Evolutionary conservation across 1,140 invertebrate species (phyloP), one percentile per base, ranked within the genome.

Genomic region (Panagrolaimus sp.): DNA sequence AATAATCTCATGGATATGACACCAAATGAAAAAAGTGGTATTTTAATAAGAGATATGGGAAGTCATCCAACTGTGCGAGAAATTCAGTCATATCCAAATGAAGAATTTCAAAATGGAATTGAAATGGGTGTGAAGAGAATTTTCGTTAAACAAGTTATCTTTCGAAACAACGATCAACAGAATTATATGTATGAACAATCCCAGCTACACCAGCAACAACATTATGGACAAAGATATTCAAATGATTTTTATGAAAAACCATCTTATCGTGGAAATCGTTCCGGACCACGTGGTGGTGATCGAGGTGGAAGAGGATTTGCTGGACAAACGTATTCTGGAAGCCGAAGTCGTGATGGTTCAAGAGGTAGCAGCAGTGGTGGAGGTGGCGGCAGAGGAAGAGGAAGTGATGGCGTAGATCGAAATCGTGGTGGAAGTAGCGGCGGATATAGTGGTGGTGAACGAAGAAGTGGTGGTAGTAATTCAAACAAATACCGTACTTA

Each of bases 351-450:
- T 14, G 52, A 58, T 58, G 28, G 28, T 58, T 58, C 52, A 58
- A 28, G 52, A 1, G 52, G 52, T 8, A 9, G 47, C 2, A 28
- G 52, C 14, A 17, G 5, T 28, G 21, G 52, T 26, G 21, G 52
- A 21, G 17, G 52, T 21, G 52, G 52, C 52, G 15, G 52, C 5
- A n/a, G 52, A 24, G 52, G 52, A 21, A n/a, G 52, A 12, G 52
- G 52, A 26, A n/a, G 48, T 52, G 48, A 24, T 52, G 48, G 48
- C 48, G 12, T 45, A 64, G 70, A 38, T 38, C 32, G 32, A 4
- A 7, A 38, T 38, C 32, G 32, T 7, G 32, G 32, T 38, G 32
- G 32, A 38, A 38, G 7, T 38, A n/a, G n/a, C n/a, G n/a, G n/a
- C n/a, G 32, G 32, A 38, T 7, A 38, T 4, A 4, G 7, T 38